Evolutionary conservation across 92 coral and sea anemone genomes (phyloP).

Genomic region (Hydrozoanthus gracilis): DNA sequence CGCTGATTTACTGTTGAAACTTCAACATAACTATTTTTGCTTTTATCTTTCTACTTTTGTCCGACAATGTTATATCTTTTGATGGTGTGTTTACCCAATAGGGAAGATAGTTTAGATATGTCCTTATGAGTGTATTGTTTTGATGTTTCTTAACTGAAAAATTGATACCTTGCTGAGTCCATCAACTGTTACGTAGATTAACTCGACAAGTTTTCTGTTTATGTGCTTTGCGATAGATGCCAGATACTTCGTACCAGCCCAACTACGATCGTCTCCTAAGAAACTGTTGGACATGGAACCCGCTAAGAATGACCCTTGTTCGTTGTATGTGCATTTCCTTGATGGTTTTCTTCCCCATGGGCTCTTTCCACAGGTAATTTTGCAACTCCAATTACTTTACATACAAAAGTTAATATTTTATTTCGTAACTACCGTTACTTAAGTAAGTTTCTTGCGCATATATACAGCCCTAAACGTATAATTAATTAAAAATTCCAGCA

Average conservation of each 20-base stretch:
- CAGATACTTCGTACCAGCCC: conserved; percentile 85
- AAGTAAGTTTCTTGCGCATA: too few relatives aligned
- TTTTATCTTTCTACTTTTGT: too few relatives aligned
- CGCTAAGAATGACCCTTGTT: conserved; percentile 55
- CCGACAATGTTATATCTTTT: too few relatives aligned
- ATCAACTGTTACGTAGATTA: neutral
- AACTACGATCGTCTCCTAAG: conserved; percentile 80
- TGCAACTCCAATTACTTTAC: neutral
- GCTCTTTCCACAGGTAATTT: conserved; percentile 55
- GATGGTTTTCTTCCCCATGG: conserved; percentile 93
- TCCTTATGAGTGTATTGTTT: neutral
- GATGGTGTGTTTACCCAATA: too few relatives aligned
- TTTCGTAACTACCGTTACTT: neutral
- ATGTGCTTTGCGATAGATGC: conserved; percentile 19
- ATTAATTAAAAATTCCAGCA: too few relatives aligned
- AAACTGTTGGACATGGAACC: conserved; percentile 68
- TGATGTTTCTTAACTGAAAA: neutral
- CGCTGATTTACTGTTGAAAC: neutral
- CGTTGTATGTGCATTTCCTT: conserved; percentile 73
- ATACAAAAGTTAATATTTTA: neutral
- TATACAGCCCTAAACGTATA: too few relatives aligned
- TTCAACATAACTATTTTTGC: too few relatives aligned
- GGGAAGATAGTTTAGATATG: too few relatives aligned
- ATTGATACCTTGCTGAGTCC: neutral
- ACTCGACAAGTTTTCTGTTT: neutral